Conservation (phyloP, 2,888 invertebrate genomes). For the Eupithecia insigniata region DNA sequence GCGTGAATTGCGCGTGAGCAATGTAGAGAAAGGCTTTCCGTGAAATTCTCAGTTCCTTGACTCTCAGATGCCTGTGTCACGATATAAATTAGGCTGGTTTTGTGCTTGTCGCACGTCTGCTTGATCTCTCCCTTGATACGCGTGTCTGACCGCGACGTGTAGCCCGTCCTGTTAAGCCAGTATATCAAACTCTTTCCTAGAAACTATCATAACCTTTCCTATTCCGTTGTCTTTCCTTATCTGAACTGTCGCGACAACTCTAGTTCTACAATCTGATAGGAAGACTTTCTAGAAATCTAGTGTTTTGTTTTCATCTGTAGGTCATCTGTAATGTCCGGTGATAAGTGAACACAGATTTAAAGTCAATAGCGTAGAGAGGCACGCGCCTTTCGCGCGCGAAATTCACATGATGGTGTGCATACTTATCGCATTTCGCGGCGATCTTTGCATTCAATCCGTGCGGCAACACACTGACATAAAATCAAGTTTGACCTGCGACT, state of each 20-base stretch:
- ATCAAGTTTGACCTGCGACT: constrained; percentile 67
- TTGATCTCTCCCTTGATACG: constrained; percentile 59
- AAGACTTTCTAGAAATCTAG: constrained; percentile 32
- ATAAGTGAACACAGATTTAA: constrained; percentile 54
- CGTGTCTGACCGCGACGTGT: constrained; percentile 44
- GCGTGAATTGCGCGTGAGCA: constrained; percentile 56
- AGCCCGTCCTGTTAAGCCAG: constrained; percentile 42
- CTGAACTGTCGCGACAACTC: constrained; percentile 28
- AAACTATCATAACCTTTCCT: constrained; percentile 39
- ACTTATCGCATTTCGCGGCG: constrained; percentile 60
- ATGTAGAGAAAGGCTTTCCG: constrained; percentile 58
- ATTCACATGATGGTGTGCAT: constrained; percentile 68
- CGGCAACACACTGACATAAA: constrained; percentile 72
- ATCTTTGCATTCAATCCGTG: constrained; percentile 75
- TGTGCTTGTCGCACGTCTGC: constrained; percentile 55
- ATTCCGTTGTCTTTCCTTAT: constrained; percentile 36
- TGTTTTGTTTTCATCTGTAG: constrained; percentile 35
- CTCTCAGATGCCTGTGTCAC: constrained; percentile 60
- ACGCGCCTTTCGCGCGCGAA: constrained; percentile 65
- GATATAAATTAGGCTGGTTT: constrained; percentile 50
- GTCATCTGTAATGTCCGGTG: constrained; percentile 34
- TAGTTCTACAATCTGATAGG: constrained; percentile 19
- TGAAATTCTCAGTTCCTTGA: constrained; percentile 62
- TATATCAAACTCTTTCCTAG: constrained; percentile 44
- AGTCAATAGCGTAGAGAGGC: constrained; percentile 57